A percentile compares a stretch with the other conserved stretches of the same genome.
These are phyloP conservation scores for Lymantria dispar DNA, from an alignment of 2,888 invertebrate species.

Conservation along the genomic window DNA sequence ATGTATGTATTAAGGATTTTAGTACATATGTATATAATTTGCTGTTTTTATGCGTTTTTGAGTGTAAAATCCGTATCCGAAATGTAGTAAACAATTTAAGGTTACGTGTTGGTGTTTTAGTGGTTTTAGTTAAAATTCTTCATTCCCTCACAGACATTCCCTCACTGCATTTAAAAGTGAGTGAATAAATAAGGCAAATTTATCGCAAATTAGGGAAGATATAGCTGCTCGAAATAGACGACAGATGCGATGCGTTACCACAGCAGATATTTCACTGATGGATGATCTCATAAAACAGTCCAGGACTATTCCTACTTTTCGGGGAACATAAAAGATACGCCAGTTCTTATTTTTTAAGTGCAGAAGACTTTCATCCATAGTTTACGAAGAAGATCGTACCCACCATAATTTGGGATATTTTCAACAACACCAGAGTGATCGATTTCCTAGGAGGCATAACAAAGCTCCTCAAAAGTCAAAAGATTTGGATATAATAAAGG, in stretches of 20 bases:
- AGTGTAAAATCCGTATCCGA: neutral
- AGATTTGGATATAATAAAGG: too few species aligned
- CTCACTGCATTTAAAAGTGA: neutral
- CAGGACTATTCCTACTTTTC: too few species aligned
- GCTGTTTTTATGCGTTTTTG: neutral
- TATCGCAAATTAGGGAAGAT: neutral
- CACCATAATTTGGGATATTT: too few species aligned
- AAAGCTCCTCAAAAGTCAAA: too few species aligned
- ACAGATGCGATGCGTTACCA: neutral
- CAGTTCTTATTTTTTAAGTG: too few species aligned
- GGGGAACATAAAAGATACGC: neutral
- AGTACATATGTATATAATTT: neutral
- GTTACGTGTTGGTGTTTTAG: neutral
- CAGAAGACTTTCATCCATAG: too few species aligned
- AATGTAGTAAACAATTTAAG: neutral
- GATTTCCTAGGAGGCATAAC: too few species aligned
- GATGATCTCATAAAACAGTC: too few species aligned
- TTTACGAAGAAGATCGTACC: too few species aligned
- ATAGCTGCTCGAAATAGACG: too few species aligned
- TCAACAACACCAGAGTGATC: too few species aligned
- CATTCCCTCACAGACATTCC: constrained; percentile 1
- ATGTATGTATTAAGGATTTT: neutral
- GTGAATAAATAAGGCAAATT: neutral
- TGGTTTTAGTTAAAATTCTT: neutral
- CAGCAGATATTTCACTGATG: neutral